Base-by-base conservation (phyloP, 1,140 invertebrate genomes). In the Pseudomyrmex pallidus region DNA sequence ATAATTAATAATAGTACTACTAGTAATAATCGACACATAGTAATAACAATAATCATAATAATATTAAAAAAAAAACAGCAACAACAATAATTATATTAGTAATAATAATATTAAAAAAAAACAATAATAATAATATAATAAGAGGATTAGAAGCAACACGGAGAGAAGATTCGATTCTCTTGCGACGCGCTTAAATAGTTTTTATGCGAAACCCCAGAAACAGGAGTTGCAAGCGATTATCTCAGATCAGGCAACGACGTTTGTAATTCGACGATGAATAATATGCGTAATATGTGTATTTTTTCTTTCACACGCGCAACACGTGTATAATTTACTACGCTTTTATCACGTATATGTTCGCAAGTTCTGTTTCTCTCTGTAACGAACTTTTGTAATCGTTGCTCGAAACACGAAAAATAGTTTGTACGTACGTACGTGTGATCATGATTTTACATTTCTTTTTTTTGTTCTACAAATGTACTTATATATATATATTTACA, bases 381-480 rank as follows among this genome's bases (percentile, higher is more conserved):
- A 64, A 9, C 74, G 52, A 44, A 63, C 2, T 59, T 64, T 74
- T 61, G 17, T 57, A 56, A 87, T 83, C 83, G 57, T 70, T 87
- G 86, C 78, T 87, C 72, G 84, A 86, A 86, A 78, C 44, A 48
- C 54, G 13, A 35, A 56, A 35, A 35, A 35, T 35, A 35, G 46
- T 25, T 67, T 44, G 4, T 66, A 64, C 22, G 50, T 66, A 64
- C 22, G 50, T 20, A 48, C 46, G 46, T 25, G 1, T 25, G 1
- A 10, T 46, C 12, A 22, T n/a, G 20, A 9, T 17, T 74, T 64
- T 17, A 35, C 2, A 2, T 4, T 15, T 74, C n/a, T n/a, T 62
- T 62, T 25, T 56, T 20, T 8, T 74, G n/a, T 13, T 17, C 25
- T 61, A 13, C 25, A 61, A 74, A 48, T 61, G 68, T 35, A 72